These are phyloP conservation scores for Podargus strigoides DNA, from an alignment of 2,797 vertebrate genomes.

Conservation along the genomic window DNA sequence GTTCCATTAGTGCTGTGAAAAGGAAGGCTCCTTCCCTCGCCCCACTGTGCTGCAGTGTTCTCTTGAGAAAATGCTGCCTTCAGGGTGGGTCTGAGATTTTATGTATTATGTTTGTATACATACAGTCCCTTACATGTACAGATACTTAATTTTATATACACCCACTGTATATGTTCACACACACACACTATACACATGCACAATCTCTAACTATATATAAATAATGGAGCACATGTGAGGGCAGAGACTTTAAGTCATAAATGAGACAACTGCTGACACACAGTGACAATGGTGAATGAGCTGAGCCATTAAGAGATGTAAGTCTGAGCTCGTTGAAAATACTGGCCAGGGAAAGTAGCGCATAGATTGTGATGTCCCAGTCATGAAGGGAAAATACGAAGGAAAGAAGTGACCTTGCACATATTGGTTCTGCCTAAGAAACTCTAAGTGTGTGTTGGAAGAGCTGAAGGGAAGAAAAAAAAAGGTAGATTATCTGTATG, in stretches of 20 bases:
- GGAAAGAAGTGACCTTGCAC: neutral
- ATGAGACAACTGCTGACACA: neutral
- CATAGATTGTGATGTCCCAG: neutral
- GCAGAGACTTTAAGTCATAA: neutral
- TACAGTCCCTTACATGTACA: fast-evolving
- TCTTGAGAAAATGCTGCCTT: neutral
- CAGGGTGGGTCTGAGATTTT: neutral
- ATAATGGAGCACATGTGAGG: neutral
- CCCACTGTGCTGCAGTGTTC: fast-evolving
- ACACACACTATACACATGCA: fast-evolving
- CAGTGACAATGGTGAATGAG: neutral
- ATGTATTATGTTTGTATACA: neutral
- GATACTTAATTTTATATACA: neutral
- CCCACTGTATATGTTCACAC: neutral
- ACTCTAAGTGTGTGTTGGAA: neutral
- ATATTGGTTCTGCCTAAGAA: neutral
- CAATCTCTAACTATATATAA: neutral
- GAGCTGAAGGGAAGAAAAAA: neutral
- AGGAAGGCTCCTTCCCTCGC: neutral
- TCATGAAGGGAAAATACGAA: neutral
- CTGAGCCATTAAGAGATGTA: neutral
- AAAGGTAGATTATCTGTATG: neutral
- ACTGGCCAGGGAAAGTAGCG: neutral
- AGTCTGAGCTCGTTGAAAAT: neutral
- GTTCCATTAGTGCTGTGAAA: neutral